These are phyloP conservation scores for Thaumatotibia leucotreta DNA, from an alignment of 1,140 invertebrate species.

Conservation along the genomic window DNA sequence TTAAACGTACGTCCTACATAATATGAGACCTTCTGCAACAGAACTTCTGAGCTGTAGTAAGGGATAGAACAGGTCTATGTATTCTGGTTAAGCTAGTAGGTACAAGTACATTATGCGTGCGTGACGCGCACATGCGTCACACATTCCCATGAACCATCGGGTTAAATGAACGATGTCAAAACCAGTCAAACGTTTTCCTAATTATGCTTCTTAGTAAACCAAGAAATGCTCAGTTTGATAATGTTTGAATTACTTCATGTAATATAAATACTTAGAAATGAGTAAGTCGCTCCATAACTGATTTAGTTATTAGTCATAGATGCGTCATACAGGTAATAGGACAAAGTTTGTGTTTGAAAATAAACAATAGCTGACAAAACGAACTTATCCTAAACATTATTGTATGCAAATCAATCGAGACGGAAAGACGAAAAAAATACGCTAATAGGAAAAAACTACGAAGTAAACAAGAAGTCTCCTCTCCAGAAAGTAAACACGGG, in stretches of 20 bases:
- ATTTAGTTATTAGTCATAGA: background rate
- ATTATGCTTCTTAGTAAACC: background rate
- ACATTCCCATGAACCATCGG: constrained; percentile 1
- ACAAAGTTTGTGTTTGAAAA: background rate
- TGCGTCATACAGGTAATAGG: background rate
- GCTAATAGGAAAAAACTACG: background rate
- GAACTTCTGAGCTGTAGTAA: background rate
- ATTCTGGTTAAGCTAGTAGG: background rate
- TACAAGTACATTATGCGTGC: background rate
- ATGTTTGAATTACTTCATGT: too few relatives aligned
- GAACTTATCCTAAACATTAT: background rate
- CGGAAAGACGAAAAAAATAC: background rate
- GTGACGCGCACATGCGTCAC: background rate
- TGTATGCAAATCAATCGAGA: background rate
- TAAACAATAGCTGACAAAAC: background rate
- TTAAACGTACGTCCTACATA: background rate
- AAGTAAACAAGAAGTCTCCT: too few relatives aligned
- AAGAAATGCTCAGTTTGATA: background rate
- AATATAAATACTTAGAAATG: background rate
- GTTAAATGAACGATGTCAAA: background rate
- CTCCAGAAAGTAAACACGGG: too few relatives aligned
- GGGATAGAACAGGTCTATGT: background rate
- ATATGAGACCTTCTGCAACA: background rate
- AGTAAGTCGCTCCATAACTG: background rate
- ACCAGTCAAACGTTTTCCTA: background rate